These are phyloP conservation scores for Globia sparganii DNA, from an alignment of 2,888 invertebrate genomes.

Conservation along the genomic window DNA sequence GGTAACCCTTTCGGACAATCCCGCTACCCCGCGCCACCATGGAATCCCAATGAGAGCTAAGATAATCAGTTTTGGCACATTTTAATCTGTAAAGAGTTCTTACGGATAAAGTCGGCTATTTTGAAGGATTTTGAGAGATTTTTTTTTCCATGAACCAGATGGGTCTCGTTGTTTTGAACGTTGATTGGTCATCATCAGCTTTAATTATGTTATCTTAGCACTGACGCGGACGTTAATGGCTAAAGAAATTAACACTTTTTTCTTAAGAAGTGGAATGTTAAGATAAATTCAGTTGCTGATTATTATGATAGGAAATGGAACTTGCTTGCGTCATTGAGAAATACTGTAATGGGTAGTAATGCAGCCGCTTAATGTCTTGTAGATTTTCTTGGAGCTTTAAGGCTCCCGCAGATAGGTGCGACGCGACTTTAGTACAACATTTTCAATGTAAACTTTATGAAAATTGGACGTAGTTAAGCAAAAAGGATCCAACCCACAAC, in stretches of 20 bases:
- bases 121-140: no score
- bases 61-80: background rate
- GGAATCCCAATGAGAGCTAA: background rate
- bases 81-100: background rate
- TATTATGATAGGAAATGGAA: conserved; percentile 31
- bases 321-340: conserved; percentile 39
- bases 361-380: background rate
- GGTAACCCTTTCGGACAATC: no score
- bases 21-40: no score
- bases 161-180: conserved; percentile 38
- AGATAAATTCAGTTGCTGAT: conserved; percentile 24
- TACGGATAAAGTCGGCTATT: background rate
- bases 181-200: conserved; percentile 43
- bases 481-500: no score
- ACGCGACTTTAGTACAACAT: background rate
- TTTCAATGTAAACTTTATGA: background rate
- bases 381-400: background rate
- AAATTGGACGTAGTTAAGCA: no score
- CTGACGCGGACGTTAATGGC: conserved; percentile 41
- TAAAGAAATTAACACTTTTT: conserved; percentile 32
- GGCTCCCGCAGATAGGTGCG: no score
- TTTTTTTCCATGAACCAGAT: conserved; percentile 42
- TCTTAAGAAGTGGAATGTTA: conserved; percentile 22
- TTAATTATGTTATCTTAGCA: conserved; percentile 48
- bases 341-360: background rate